These are phyloP conservation scores for Odontesthes bonariensis DNA, from an alignment of 2,113 vertebrate species.

Conservation along the genomic window DNA sequence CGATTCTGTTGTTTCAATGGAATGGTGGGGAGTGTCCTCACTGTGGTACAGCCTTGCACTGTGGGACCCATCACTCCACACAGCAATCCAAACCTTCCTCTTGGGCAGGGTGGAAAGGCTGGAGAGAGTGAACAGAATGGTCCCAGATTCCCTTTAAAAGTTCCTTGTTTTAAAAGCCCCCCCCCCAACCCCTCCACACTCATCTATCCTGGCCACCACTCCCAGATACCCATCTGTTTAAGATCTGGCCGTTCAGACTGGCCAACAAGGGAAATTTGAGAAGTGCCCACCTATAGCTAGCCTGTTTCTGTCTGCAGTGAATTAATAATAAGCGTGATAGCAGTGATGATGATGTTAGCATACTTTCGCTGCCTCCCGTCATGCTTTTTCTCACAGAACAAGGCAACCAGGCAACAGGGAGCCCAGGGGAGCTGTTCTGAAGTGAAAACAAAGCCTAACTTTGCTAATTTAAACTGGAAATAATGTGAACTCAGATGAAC, in stretches of 20 bases:
- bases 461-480: slow-evolving; percentile 55
- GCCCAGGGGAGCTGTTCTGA: slow-evolving; percentile 56
- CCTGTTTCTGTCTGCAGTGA: slow-evolving; percentile 19
- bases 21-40: slow-evolving; percentile 41
- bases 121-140: slow-evolving; percentile 46
- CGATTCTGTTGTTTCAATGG: slow-evolving; percentile 39
- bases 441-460: slow-evolving; percentile 66
- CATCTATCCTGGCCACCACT: slow-evolving; percentile 12
- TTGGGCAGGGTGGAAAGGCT: slow-evolving; percentile 51
- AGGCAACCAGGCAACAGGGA: slow-evolving; percentile 49
- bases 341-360: slow-evolving; percentile 44
- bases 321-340: slow-evolving; percentile 38
- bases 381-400: slow-evolving; percentile 41
- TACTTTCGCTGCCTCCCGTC: slow-evolving; percentile 32
- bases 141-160: slow-evolving; percentile 43
- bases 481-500: slow-evolving; percentile 61
- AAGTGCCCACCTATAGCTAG: background rate
- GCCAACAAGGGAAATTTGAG: slow-evolving; percentile 26
- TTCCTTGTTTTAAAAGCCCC: slow-evolving; percentile 16
- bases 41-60: slow-evolving; percentile 31
- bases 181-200: background rate
- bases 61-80: slow-evolving; percentile 64
- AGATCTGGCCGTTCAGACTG: background rate
- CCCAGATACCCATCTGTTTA: slow-evolving; percentile 44
- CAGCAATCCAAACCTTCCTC: slow-evolving; percentile 54